Conservation (phyloP, 1,140 invertebrate genomes). For the Delia radicum region DNA sequence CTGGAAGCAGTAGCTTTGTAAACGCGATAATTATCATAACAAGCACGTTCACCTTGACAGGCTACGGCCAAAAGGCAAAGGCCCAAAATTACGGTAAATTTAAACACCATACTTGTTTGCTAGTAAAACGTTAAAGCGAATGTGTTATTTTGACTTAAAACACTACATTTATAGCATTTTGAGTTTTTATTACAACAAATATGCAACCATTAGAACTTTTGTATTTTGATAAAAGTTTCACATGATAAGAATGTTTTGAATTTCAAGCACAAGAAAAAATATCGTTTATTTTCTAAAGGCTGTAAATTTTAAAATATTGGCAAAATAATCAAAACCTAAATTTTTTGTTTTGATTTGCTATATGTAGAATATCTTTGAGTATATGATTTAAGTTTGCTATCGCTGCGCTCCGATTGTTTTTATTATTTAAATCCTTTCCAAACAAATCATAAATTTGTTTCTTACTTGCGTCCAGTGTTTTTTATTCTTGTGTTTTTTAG, state of each 20-base stretch:
- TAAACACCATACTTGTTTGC: constrained; percentile 23
- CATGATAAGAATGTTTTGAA: too few species aligned
- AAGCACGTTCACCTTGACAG: constrained; percentile 39
- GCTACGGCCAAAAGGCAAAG: constrained; percentile 39
- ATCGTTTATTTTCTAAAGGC: neutral
- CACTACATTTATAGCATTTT: neutral
- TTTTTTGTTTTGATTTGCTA: neutral
- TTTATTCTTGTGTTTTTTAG: too few species aligned
- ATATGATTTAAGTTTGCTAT: neutral
- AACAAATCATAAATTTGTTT: neutral
- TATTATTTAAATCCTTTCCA: neutral
- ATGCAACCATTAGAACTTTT: neutral
- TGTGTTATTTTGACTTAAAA: neutral
- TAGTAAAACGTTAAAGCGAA: constrained; percentile 3
- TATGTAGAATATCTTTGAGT: neutral
- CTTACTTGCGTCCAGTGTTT: too few species aligned
- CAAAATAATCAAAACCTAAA: too few species aligned
- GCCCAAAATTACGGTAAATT: constrained; percentile 33
- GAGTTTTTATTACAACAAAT: neutral
- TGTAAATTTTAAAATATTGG: neutral
- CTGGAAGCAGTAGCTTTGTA: constrained; percentile 55
- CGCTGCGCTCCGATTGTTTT: neutral
- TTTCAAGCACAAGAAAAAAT: too few species aligned
- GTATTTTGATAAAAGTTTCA: too few species aligned
- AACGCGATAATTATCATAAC: constrained; percentile 59